These are phyloP conservation scores for Pseudomugil gertrudae DNA, from an alignment of 2,797 vertebrate species.

Conservation along the genomic window DNA sequence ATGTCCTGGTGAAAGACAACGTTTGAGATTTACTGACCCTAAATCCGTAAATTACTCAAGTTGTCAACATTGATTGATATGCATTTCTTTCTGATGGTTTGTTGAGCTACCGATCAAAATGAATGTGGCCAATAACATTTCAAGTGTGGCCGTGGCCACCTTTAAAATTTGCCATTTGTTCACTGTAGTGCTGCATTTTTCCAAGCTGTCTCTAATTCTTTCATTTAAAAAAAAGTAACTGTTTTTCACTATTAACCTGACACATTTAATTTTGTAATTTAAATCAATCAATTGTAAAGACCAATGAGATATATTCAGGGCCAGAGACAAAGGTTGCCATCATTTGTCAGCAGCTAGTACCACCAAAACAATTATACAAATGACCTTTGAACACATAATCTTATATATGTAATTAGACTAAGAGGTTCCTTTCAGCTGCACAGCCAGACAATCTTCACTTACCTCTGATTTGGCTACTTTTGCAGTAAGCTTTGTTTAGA, in stretches of 20 bases:
- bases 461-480: conserved; percentile 53
- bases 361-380: conserved; percentile 85
- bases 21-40: background rate
- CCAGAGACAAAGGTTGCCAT: conserved; percentile 79
- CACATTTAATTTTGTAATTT: conserved; percentile 81
- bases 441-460: conserved; percentile 48
- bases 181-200: conserved; percentile 38
- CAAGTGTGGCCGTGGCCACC: too few species aligned
- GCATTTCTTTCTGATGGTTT: too few species aligned
- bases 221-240: conserved; percentile 60
- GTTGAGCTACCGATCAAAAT: too few species aligned
- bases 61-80: too few species aligned
- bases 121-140: too few species aligned
- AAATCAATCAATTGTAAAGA: conserved; percentile 76
- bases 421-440: conserved; percentile 70
- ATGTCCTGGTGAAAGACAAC: background rate
- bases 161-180: conserved; percentile 16
- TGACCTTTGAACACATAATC: conserved; percentile 80
- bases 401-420: conserved; percentile 83
- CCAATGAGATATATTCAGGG: conserved; percentile 78
- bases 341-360: conserved; percentile 74
- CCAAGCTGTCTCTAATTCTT: conserved; percentile 52
- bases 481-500: conserved; percentile 43
- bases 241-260: conserved; percentile 75
- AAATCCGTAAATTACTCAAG: too few species aligned